These are phyloP conservation scores for Leptinotarsa defecta DNA, from an alignment of 1,140 invertebrate species.

Conservation along the genomic window DNA sequence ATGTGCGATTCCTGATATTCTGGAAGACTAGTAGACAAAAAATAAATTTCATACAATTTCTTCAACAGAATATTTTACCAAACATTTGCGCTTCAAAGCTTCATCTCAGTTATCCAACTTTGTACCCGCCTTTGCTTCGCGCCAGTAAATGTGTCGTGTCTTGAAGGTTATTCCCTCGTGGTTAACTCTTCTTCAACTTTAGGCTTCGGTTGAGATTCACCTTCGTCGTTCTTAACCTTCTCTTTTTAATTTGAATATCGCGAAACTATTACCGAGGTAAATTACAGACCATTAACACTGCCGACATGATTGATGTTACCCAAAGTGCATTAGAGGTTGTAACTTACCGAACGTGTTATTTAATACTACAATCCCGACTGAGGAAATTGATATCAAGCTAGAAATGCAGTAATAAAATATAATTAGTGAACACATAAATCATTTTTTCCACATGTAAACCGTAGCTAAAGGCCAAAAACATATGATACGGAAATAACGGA, in stretches of 20 bases:
- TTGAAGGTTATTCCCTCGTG: not conserved
- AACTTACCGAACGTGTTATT: not conserved
- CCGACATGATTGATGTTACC: not conserved
- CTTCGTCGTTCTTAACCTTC: not conserved
- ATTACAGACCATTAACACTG: not conserved
- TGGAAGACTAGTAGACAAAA: no score
- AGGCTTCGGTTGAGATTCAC: not conserved
- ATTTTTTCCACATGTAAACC: not conserved
- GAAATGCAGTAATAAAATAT: not conserved
- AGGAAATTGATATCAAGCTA: not conserved
- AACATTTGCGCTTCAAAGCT: no score
- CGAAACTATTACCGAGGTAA: slow-evolving; percentile 5
- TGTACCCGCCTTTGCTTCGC: not conserved
- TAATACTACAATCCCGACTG: not conserved
- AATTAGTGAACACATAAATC: not conserved
- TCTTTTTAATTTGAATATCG: slow-evolving; percentile 1
- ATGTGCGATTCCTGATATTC: no score
- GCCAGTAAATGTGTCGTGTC: not conserved
- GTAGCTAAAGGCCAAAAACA: no score
- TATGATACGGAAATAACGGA: no score
- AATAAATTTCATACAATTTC: no score
- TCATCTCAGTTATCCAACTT: no score
- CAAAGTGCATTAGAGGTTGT: not conserved
- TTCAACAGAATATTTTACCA: no score
- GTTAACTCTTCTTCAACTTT: not conserved